A percentile compares a stretch with the other conserved stretches of the same genome.
phyloP scores from a whole-genome alignment of 1,140 invertebrate species.

The Lucilia cuprina region DNA sequence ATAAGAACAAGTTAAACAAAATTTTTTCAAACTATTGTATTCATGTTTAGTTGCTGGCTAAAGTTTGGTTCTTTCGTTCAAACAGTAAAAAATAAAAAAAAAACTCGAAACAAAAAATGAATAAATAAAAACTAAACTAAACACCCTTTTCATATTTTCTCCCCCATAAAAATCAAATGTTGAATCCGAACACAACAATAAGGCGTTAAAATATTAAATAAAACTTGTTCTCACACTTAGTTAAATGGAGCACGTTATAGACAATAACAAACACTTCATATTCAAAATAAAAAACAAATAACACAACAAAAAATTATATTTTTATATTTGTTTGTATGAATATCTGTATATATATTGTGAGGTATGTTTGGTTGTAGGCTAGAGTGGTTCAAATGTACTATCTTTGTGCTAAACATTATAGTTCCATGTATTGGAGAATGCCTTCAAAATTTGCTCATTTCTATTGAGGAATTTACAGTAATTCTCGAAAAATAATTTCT shows the following conservation, averaged over 20 bases:
- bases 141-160: slow-evolving; percentile 2
- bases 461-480: no score
- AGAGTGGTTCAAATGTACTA: neutral
- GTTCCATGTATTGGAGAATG: no score
- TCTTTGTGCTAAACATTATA: no score
- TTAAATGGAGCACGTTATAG: slow-evolving; percentile 14
- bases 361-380: neutral
- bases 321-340: neutral
- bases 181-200: neutral
- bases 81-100: neutral
- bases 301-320: neutral
- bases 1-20: slow-evolving; percentile 1
- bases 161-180: neutral
- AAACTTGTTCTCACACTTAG: slow-evolving; percentile 14
- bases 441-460: no score
- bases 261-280: slow-evolving; percentile 17
- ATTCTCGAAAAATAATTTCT: no score
- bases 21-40: neutral
- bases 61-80: neutral
- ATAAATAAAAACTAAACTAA: neutral
- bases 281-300: neutral
- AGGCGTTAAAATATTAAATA: slow-evolving; percentile 18
- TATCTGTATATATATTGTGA: neutral
- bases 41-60: neutral
- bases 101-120: neutral